Evolutionary conservation across 2,888 invertebrate species (phyloP).

Genomic region (Pyrgus malvae): DNA sequence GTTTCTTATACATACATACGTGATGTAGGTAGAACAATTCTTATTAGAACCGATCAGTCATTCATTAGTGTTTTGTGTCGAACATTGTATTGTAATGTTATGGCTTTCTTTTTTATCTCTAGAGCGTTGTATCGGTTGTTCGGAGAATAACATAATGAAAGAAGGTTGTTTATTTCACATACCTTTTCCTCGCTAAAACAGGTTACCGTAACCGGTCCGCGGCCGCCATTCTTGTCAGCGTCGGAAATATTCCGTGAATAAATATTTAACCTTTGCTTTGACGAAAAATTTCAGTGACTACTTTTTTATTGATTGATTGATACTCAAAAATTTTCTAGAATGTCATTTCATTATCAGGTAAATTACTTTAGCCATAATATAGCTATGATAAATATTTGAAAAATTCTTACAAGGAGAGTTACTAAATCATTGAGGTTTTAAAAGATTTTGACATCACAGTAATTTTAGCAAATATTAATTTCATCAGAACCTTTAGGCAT

Average conservation of each 20-base stretch:
- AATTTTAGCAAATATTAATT: no score
- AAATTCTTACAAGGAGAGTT: no score
- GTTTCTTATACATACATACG: no score
- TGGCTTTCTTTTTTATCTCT: conserved; percentile 29
- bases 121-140: conserved; percentile 20
- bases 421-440: no score
- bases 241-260: conserved; percentile 62
- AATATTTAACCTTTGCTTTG: conserved; percentile 62
- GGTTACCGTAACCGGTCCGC: conserved; percentile 56
- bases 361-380: no score
- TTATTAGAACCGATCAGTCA: not conserved
- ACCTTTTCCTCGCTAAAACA: conserved; percentile 59
- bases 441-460: no score
- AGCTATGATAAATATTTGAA: no score
- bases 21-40: not conserved
- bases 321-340: not conserved
- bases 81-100: conserved; percentile 28
- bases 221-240: conserved; percentile 54
- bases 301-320: conserved; percentile 19
- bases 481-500: no score
- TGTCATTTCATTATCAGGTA: no score
- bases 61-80: conserved; percentile 17
- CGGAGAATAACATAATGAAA: conserved; percentile 25
- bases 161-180: conserved; percentile 54
- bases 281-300: conserved; percentile 47